These are phyloP conservation scores for Caranx melampygus DNA, from an alignment of 2,113 vertebrate species.

Conservation along the genomic window DNA sequence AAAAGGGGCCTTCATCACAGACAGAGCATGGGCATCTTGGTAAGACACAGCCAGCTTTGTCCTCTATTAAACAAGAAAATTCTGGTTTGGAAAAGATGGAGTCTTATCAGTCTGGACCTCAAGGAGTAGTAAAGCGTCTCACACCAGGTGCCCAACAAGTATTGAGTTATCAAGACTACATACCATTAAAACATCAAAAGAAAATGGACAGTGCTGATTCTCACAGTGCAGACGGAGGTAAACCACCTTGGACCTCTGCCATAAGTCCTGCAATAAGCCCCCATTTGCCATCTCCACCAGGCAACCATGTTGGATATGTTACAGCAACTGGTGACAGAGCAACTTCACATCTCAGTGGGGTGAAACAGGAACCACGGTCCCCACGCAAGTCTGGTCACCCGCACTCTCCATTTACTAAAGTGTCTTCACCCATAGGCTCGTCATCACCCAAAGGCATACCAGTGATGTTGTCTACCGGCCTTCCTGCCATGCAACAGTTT, in stretches of 20 bases:
- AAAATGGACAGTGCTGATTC: conserved; percentile 89
- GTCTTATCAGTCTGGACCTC: conserved; percentile 87
- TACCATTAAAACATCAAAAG: conserved; percentile 88
- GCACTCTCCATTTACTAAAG: conserved; percentile 88
- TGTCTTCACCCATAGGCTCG: conserved; percentile 90
- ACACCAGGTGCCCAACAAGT: conserved; percentile 88
- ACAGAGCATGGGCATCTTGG: conserved; percentile 89
- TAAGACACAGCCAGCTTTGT: conserved; percentile 87
- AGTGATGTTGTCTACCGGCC: conserved; percentile 88
- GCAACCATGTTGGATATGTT: conserved; percentile 90
- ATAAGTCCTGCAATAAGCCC: conserved; percentile 92
- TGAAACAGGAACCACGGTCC: conserved; percentile 92
- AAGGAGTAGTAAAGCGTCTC: conserved; percentile 90
- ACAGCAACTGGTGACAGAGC: conserved; percentile 86
- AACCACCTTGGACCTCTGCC: conserved; percentile 88
- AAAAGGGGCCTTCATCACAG: conserved; percentile 87
- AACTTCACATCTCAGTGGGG: conserved; percentile 83
- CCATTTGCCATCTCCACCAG: conserved; percentile 90
- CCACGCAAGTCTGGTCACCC: conserved; percentile 91
- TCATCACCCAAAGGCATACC: conserved; percentile 89
- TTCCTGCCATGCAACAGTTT: conserved; percentile 91
- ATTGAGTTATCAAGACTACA: conserved; percentile 87
- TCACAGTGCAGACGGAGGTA: conserved; percentile 87
- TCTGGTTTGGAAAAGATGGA: conserved; percentile 88
- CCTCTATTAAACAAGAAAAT: conserved; percentile 89